Evolutionary conservation across 30 jellyfish, hydroid and myxozoan genomes (phyloP).

Genomic region (Turritopsis dohrnii): DNA sequence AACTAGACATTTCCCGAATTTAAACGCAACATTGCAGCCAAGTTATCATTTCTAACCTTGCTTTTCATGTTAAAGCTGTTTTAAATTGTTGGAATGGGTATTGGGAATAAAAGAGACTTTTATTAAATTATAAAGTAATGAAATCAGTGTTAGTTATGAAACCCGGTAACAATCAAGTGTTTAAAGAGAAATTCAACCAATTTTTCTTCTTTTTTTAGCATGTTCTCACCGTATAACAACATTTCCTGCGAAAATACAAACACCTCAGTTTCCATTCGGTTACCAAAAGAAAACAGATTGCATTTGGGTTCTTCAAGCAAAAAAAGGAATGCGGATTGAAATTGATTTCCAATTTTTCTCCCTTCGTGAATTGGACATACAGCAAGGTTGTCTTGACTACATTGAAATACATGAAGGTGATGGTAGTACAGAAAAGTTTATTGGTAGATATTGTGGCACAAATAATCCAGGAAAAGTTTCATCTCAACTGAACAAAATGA

Average conservation of each 20-base stretch:
- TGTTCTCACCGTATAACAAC: constrained; percentile 63
- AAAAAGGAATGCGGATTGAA: constrained; percentile 46
- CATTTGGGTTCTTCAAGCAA: constrained; percentile 61
- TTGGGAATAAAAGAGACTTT: too few relatives aligned
- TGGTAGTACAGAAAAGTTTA: constrained; percentile 36
- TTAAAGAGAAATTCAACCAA: background rate
- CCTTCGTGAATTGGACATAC: constrained; percentile 35
- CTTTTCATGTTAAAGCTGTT: too few relatives aligned
- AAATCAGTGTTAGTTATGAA: too few relatives aligned
- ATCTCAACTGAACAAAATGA: constrained; percentile 42
- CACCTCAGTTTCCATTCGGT: constrained; percentile 56
- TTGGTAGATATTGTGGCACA: constrained; percentile 79
- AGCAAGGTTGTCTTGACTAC: constrained; percentile 67
- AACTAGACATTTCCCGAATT: too few relatives aligned
- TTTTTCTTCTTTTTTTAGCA: constrained; percentile 30
- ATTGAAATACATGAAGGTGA: constrained; percentile 54
- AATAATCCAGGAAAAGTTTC: constrained; percentile 65
- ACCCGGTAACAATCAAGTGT: background rate
- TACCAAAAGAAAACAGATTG: constrained; percentile 64
- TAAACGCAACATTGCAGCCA: too few relatives aligned
- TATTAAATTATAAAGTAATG: too few relatives aligned
- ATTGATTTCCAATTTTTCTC: constrained; percentile 45
- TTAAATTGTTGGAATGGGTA: too few relatives aligned
- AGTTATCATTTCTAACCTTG: too few relatives aligned
- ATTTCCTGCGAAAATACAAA: constrained; percentile 53